A percentile compares a stretch with the other conserved stretches of the same genome.
These are phyloP conservation scores for Bombus huntii DNA, from an alignment of 1,140 invertebrate genomes.

Conservation along the genomic window DNA sequence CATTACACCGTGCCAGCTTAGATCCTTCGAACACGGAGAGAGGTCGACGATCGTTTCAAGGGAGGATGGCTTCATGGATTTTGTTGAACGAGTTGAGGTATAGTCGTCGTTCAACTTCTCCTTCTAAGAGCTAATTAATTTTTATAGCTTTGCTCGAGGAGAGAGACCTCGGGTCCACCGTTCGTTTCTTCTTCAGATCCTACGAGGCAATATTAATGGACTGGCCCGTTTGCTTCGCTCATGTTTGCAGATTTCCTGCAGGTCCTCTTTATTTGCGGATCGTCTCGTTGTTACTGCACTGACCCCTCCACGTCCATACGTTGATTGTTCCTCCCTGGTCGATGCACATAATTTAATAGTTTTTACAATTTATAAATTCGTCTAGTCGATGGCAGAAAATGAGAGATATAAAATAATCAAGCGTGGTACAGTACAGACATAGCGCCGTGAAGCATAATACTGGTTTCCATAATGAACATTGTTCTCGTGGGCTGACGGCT, in stretches of 20 bases:
- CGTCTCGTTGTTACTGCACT: constrained; percentile 35
- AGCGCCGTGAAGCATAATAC: neutral
- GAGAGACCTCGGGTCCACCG: neutral
- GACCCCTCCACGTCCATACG: neutral
- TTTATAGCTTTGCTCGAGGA: constrained; percentile 57
- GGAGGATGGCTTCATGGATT: neutral
- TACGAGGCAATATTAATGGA: constrained; percentile 37
- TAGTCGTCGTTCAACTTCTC: constrained; percentile 3
- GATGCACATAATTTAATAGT: constrained; percentile 18
- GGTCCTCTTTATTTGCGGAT: constrained; percentile 45
- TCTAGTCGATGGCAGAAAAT: too few species aligned
- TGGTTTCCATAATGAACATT: neutral
- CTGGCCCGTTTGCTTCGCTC: constrained; percentile 3
- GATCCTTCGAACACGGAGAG: neutral
- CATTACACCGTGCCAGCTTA: neutral
- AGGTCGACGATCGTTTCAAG: neutral
- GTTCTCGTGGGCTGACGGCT: neutral
- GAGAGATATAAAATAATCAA: neutral
- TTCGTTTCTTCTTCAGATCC: constrained; percentile 15
- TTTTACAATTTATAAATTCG: constrained; percentile 16
- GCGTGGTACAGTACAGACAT: neutral
- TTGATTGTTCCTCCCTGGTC: neutral
- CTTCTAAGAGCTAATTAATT: constrained; percentile 65
- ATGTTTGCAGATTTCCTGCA: constrained; percentile 43
- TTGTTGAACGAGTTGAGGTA: neutral